Evolutionary conservation across 2,113 vertebrate genomes (phyloP).

Genomic region (Anhinga anhinga): DNA sequence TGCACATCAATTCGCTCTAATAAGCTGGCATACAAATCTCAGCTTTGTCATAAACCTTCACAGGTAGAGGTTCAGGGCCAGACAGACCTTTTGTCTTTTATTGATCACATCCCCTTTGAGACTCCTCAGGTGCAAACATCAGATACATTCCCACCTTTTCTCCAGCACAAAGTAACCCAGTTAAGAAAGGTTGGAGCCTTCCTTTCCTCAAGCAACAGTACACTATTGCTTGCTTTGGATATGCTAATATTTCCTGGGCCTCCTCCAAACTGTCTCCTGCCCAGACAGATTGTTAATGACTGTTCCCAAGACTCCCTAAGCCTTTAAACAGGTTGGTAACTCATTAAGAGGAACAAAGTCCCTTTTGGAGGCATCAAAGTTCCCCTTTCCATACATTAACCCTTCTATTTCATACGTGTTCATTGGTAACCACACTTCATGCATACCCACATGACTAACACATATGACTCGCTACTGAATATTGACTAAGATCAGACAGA

Average conservation of each 20-base stretch:
- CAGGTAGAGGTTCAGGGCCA: background rate
- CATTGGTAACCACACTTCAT: background rate
- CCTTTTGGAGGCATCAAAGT: background rate
- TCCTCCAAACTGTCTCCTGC: background rate
- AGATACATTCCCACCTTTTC: background rate
- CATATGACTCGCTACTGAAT: background rate
- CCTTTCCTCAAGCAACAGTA: background rate
- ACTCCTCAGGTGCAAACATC: background rate
- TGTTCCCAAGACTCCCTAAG: background rate
- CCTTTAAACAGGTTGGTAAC: background rate
- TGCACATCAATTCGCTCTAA: background rate
- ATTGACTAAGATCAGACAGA: background rate
- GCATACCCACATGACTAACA: background rate
- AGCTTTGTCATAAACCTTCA: background rate
- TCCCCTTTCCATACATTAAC: background rate
- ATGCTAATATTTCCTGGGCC: background rate
- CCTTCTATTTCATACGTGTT: background rate
- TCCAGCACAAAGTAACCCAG: background rate
- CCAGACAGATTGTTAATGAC: background rate
- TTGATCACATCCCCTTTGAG: background rate
- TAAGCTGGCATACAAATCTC: background rate
- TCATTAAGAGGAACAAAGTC: background rate
- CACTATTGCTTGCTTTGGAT: background rate
- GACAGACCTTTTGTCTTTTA: background rate
- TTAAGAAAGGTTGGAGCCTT: background rate